Base-by-base conservation (phyloP, 2,888 invertebrate species). In the Rhagophthalmus giganteus region DNA sequence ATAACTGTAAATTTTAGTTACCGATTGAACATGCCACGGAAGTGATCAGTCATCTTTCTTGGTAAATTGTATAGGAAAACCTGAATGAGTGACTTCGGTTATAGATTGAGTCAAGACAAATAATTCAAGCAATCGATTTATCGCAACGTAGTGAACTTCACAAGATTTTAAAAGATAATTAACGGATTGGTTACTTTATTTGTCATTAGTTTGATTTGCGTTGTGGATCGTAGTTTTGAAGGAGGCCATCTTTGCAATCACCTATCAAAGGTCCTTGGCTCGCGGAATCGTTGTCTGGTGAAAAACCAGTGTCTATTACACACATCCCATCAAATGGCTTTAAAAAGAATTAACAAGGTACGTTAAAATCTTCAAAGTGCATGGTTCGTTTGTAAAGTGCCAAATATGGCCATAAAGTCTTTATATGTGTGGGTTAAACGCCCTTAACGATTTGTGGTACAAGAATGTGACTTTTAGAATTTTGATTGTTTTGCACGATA, bases 341-440 rank as follows among this genome's bases (percentile, higher is more conserved):
- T 92, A 88, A 92, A 92, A 88, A 88, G 92, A 89, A 92, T 92
- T 86, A 92, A 92, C 86, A 92, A 92, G 91, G 89, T 89, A 85
- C 77, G 86, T 84, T 79, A 76, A 72, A 67, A 67, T 65, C 65
- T 59, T 52, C 62, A 59, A 54, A 62, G 59, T 50, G 61, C 50
- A 52, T 63, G 53, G 46, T 59, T 54, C 54, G 39, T 44, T 55
- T 57, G 45, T 48, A 54, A 57, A 58, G 59, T 55, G 58, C 45
- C 54, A 40, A 45, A 55, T 56, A 60, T 55, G 57, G 49, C 55
- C 37, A 49, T 53, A 51, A 55, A 54, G 57, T 39, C 41, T 59
- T 57, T 62, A 63, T 63, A 63, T 64, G 52, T 60, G 57, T 45
- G 54, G 64, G 67, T 71, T 72, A 73, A 78, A 78, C 78, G 78